These are phyloP conservation scores for Brevipalpus yothersi DNA, from an alignment of 1,140 invertebrate genomes.

Conservation along the genomic window DNA sequence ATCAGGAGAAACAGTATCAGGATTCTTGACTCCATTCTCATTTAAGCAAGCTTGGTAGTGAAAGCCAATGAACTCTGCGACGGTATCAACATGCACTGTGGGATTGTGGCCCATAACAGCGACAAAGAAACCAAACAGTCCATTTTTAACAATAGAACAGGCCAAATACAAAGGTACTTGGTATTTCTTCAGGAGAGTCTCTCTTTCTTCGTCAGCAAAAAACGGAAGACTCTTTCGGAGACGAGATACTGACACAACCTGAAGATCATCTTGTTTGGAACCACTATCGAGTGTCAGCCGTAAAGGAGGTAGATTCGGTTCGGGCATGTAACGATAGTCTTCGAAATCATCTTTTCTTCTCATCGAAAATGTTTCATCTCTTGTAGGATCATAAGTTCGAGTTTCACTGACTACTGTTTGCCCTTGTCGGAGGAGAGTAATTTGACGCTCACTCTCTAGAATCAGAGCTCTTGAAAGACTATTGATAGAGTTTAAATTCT, in stretches of 20 bases:
- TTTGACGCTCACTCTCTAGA: slow-evolving; percentile 7
- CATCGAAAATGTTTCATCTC: slow-evolving; percentile 9
- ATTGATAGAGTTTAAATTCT: slow-evolving; percentile 12
- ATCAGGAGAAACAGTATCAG: background rate
- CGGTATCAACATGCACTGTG: background rate
- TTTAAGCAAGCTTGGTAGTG: background rate
- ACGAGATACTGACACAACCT: background rate
- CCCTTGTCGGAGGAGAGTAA: background rate
- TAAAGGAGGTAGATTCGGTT: slow-evolving; percentile 13
- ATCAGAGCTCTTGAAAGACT: slow-evolving; percentile 7
- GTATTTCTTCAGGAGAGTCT: background rate
- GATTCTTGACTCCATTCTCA: background rate
- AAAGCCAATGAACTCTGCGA: background rate
- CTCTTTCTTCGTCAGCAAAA: background rate
- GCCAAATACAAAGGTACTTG: background rate
- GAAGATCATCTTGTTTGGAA: background rate
- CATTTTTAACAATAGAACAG: background rate
- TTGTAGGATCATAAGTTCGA: slow-evolving; percentile 6
- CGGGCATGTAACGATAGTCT: slow-evolving; percentile 16
- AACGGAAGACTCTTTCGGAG: background rate
- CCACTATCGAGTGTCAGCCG: background rate
- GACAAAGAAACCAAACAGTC: background rate
- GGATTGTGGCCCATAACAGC: background rate
- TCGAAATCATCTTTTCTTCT: slow-evolving; percentile 13
- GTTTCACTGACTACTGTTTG: slow-evolving; percentile 11